These are phyloP conservation scores for Cylloceria caligata DNA, from an alignment of 2,888 invertebrate species.

Conservation along the genomic window DNA sequence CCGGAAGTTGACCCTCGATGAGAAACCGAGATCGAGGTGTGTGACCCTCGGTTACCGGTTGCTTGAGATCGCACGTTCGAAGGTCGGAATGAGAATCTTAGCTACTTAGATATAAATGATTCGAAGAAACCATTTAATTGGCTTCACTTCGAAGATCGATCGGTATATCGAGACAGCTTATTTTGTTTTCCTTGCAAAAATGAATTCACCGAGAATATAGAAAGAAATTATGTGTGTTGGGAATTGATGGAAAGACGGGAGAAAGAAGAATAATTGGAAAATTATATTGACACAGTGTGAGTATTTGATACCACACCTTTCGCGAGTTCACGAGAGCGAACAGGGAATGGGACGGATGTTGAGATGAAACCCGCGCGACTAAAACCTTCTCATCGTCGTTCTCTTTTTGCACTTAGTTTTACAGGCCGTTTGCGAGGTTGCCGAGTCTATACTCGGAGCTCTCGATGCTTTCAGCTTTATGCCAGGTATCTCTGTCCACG, in stretches of 20 bases:
- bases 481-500: constrained; percentile 63
- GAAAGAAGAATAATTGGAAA: constrained; percentile 56
- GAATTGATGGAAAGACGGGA: constrained; percentile 34
- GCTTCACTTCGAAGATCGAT: constrained; percentile 42
- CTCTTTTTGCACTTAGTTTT: constrained; percentile 80
- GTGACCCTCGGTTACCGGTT: constrained; percentile 22
- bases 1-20: constrained; percentile 63
- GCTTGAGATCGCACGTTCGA: constrained; percentile 32
- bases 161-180: constrained; percentile 7
- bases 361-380: constrained; percentile 60
- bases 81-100: constrained; percentile 40
- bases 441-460: constrained; percentile 74
- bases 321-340: constrained; percentile 40
- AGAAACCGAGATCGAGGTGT: constrained; percentile 48
- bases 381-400: constrained; percentile 72
- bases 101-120: constrained; percentile 32
- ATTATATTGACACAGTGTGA: constrained; percentile 46
- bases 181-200: constrained; percentile 12
- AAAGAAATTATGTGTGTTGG: constrained; percentile 3
- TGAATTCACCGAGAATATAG: neutral
- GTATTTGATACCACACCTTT: constrained; percentile 28
- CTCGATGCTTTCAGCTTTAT: constrained; percentile 58
- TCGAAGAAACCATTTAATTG: constrained; percentile 53
- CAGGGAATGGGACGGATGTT: constrained; percentile 37
- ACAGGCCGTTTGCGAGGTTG: constrained; percentile 79